Evolutionary conservation across 2,113 vertebrate genomes (phyloP).

Genomic region (Macaca fascicularis): DNA sequence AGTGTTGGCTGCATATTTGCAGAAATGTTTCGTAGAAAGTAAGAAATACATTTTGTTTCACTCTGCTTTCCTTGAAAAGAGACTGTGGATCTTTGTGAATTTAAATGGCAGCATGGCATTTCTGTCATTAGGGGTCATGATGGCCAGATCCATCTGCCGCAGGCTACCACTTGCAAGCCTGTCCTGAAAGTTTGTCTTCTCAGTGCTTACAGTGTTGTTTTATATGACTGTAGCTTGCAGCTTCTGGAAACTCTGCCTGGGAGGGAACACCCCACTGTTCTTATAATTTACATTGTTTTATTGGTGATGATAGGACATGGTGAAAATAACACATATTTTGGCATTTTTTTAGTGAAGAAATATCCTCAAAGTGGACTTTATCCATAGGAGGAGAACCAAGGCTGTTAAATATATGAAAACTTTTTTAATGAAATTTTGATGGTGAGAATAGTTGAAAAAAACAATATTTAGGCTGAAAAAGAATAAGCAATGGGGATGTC

Average conservation of each 20-base stretch:
- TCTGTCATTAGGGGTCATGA: neutral
- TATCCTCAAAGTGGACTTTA: neutral
- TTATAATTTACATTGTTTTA: neutral
- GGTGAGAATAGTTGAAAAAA: neutral
- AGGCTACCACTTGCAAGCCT: neutral
- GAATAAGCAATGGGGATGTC: neutral
- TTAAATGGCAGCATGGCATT: neutral
- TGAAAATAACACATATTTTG: neutral
- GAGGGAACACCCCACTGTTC: neutral
- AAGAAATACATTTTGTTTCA: constrained; percentile 80
- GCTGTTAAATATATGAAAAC: neutral
- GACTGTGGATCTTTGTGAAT: neutral
- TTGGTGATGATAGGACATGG: neutral
- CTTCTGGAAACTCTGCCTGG: neutral
- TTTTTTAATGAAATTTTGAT: neutral
- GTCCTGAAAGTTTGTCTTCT: neutral
- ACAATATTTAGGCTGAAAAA: neutral
- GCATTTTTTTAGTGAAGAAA: neutral
- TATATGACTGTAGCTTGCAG: neutral
- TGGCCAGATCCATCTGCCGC: neutral
- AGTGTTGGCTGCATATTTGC: constrained; percentile 99
- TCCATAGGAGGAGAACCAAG: neutral
- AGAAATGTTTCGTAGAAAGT: constrained; percentile 99
- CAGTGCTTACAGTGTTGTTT: neutral
- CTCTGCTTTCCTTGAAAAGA: constrained; percentile 47